phyloP scores from a whole-genome alignment of 2,888 invertebrate genomes.

The Rotaria magnacalcarata region DNA sequence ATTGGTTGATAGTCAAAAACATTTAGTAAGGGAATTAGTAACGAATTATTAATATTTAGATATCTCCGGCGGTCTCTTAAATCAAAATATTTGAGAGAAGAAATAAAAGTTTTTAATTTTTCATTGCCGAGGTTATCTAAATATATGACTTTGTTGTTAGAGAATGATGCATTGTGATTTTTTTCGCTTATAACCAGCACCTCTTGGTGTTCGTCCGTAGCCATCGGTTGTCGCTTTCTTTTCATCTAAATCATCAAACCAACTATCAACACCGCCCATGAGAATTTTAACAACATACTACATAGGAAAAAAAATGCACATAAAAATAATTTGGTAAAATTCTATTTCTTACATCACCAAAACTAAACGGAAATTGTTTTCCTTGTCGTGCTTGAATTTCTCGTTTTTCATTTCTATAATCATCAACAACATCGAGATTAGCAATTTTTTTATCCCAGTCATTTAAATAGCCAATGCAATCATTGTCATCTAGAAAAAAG shows the following conservation, averaged over 20 bases:
- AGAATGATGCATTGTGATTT: neutral
- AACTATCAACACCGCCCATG: conserved; percentile 15
- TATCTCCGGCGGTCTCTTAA: neutral
- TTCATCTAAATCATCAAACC: conserved; percentile 34
- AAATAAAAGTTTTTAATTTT: too few relatives aligned
- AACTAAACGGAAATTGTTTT: neutral
- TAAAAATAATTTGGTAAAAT: neutral
- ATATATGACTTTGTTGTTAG: neutral
- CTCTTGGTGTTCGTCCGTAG: neutral
- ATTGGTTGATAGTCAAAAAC: neutral
- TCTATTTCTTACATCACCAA: conserved; percentile 17
- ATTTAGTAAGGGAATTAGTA: neutral
- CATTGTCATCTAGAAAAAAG: conserved; percentile 27
- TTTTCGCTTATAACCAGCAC: too few relatives aligned
- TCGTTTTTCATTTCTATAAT: conserved; percentile 40
- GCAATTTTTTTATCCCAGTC: conserved; percentile 42
- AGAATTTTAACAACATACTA: conserved; percentile 1
- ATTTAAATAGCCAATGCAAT: conserved; percentile 44
- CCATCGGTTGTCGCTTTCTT: neutral
- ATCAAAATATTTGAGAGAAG: neutral
- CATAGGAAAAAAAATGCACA: neutral
- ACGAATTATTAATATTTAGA: neutral
- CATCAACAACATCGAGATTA: conserved; percentile 43
- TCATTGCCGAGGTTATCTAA: neutral
- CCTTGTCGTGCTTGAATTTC: conserved; percentile 38